These are phyloP conservation scores for Aspidapion aeneum DNA, from an alignment of 2,888 invertebrate genomes.

Conservation along the genomic window DNA sequence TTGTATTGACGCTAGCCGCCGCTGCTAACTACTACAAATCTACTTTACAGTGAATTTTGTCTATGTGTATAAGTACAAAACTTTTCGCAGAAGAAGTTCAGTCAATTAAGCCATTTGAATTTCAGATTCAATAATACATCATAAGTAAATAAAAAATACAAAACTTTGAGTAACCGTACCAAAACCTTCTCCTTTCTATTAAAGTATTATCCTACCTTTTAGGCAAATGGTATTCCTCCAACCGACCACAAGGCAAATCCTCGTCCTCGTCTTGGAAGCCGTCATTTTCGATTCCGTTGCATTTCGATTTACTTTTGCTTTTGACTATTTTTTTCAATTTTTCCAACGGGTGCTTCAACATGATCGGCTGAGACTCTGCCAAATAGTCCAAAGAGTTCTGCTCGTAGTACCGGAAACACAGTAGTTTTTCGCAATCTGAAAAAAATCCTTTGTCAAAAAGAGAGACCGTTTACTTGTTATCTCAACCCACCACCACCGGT, in stretches of 20 bases:
- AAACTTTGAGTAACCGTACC: neutral
- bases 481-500: too few species aligned
- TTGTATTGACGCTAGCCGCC: too few species aligned
- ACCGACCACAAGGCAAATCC: slow-evolving; percentile 18
- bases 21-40: too few species aligned
- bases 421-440: slow-evolving; percentile 65
- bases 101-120: too few species aligned
- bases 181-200: slow-evolving; percentile 23
- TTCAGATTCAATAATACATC: too few species aligned
- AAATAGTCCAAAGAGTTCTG: slow-evolving; percentile 61
- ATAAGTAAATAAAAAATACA: too few species aligned
- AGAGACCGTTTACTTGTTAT: too few species aligned
- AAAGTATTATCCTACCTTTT: slow-evolving; percentile 18
- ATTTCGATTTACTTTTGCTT: slow-evolving; percentile 23
- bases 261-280: slow-evolving; percentile 45
- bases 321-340: slow-evolving; percentile 51
- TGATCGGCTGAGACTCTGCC: slow-evolving; percentile 61
- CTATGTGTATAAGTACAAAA: too few species aligned
- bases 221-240: neutral
- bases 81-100: too few species aligned
- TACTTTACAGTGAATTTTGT: too few species aligned
- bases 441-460: too few species aligned
- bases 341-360: slow-evolving; percentile 56
- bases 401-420: slow-evolving; percentile 69
- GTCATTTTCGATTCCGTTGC: slow-evolving; percentile 45